These are phyloP conservation scores for Halichoeres trimaculatus DNA, from an alignment of 2,113 vertebrate genomes.

Conservation along the genomic window DNA sequence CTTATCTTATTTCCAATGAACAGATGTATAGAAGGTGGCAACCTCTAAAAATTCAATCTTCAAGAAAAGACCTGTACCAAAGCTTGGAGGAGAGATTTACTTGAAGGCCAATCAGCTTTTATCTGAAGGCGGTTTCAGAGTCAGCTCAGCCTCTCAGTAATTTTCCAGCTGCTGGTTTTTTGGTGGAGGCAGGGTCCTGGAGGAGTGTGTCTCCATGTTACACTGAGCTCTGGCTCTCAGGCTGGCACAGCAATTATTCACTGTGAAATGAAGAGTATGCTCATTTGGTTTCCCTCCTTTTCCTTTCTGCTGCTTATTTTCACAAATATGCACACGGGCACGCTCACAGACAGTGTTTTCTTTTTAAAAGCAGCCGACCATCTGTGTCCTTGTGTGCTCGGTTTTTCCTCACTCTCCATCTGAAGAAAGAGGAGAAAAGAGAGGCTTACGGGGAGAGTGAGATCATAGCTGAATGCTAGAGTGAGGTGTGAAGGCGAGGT, in stretches of 20 bases:
- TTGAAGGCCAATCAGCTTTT: neutral
- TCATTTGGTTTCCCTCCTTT: slow-evolving; percentile 2
- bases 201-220: slow-evolving; percentile 28
- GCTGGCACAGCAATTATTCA: slow-evolving; percentile 25
- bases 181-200: neutral
- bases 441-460: neutral
- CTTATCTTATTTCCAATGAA: neutral
- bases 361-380: slow-evolving; percentile 19
- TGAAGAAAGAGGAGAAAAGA: slow-evolving; percentile 17
- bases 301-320: slow-evolving; percentile 6
- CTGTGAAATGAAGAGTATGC: slow-evolving; percentile 29
- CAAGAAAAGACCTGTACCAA: neutral
- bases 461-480: neutral
- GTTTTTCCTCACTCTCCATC: neutral
- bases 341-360: slow-evolving; percentile 7
- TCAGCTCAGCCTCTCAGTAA: neutral
- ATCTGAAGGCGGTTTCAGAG: slow-evolving; percentile 1
- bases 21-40: neutral
- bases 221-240: slow-evolving; percentile 1
- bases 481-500: neutral
- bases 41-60: neutral
- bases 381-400: slow-evolving; percentile 24
- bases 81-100: neutral
- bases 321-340: slow-evolving; percentile 15
- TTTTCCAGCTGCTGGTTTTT: slow-evolving; percentile 10